Base-by-base conservation (phyloP, 2,888 invertebrate genomes). In the Zelleria hepariella region DNA sequence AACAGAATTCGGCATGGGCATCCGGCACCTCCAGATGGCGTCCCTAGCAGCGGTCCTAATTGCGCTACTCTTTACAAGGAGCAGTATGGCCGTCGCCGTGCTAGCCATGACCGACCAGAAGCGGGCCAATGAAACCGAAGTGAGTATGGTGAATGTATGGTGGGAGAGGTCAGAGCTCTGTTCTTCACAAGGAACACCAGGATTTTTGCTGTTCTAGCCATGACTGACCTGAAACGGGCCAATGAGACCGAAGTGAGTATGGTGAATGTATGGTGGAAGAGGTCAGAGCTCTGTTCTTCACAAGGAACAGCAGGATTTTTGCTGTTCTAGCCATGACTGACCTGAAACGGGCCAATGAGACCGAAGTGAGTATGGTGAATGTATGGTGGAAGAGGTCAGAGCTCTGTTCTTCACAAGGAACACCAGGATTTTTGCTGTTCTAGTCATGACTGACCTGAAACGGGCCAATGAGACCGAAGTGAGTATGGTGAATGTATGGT, bases 181-280 rank as follows among this genome's bases (percentile, higher is more conserved):
- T 92, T 86, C 24, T 42, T 56, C 3, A 24, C 91, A 67, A 80
- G 92, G 64, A 90, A 91, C 2, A 91, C 90, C 68, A 82, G 91
- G 66, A 93, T 93, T 0, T 92, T 94, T 1, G 93, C 93, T 0
- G 90, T 95, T 25, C 91, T 94, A 0, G 94, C 94, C 15, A 95
- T 95, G 94, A 92, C 92, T 0, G 90, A 92, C 66, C 70, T 77
- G 0, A 72, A 75, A 0, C 76, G 80, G 4, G 81, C 79, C 0
- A 74, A 74, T 53, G 71, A 73, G 57, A 65, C 71, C 15, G 71
- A 62, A 27, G 62, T 77, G 8, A 73, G 6, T 55, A n/a, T n/a
- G n/a, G n/a, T n/a, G n/a, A n/a, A n/a, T n/a, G n/a, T n/a, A n/a
- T n/a, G n/a, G n/a, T n/a, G n/a, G n/a, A n/a, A n/a, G 54, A n/a